Percentiles rank a stretch among this genome's conserved stretches.
These are phyloP conservation scores for Pemphredon lugubris DNA, from an alignment of 2,888 invertebrate genomes.

Conservation along the genomic window DNA sequence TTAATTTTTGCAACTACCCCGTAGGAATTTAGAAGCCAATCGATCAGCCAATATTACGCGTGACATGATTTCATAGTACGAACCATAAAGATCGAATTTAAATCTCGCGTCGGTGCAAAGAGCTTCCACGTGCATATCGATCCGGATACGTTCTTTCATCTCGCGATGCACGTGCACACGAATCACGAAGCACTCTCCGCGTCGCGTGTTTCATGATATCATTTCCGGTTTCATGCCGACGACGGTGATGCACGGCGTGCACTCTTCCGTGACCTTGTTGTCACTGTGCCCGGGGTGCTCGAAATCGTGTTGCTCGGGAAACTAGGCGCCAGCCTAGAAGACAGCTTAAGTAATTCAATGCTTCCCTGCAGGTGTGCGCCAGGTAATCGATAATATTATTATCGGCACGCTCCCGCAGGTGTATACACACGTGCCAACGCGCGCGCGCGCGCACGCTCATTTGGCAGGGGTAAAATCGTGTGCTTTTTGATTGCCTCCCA, in stretches of 20 bases:
- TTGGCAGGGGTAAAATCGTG: background rate
- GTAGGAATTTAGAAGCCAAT: too few species aligned
- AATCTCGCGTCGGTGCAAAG: too few species aligned
- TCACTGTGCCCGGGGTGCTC: constrained; percentile 9
- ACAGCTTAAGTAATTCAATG: constrained; percentile 59
- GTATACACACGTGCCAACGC: constrained; percentile 1
- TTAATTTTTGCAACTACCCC: too few species aligned
- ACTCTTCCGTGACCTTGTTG: constrained; percentile 25
- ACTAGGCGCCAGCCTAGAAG: constrained; percentile 33
- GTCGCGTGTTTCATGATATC: constrained; percentile 17
- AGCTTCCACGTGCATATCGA: constrained; percentile 51
- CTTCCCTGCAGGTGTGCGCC: constrained; percentile 62
- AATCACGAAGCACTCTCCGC: background rate
- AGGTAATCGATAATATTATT: constrained; percentile 72
- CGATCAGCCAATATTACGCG: too few species aligned
- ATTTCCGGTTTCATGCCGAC: constrained; percentile 27
- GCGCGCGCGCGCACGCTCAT: too few species aligned
- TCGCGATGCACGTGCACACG: constrained; percentile 31
- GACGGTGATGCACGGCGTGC: too few species aligned
- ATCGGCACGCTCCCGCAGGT: constrained; percentile 54
- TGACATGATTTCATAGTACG: too few species aligned
- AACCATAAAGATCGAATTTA: too few species aligned
- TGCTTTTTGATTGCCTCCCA: constrained; percentile 3
- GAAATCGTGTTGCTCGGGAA: constrained; percentile 30
- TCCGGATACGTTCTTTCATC: constrained; percentile 28